Percentiles rank a stretch among this genome's conserved stretches.
These are phyloP conservation scores for Synanthedon formicaeformis DNA, from an alignment of 2,888 invertebrate species.

Conservation along the genomic window DNA sequence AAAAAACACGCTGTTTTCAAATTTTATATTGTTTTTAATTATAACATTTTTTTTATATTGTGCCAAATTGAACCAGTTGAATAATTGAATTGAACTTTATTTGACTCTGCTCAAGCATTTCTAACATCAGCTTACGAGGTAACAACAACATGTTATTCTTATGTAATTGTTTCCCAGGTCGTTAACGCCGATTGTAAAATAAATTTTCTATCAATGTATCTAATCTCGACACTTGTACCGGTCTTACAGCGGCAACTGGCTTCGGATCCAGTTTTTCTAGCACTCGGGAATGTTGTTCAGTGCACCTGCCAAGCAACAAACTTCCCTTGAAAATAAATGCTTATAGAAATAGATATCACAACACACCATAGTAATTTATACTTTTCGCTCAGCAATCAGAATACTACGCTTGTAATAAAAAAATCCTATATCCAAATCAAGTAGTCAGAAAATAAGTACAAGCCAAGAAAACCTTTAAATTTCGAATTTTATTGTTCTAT, in stretches of 20 bases:
- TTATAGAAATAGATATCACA: constrained; percentile 5
- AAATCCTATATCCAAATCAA: too few relatives aligned
- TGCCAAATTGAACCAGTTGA: too few relatives aligned
- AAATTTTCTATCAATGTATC: constrained; percentile 39
- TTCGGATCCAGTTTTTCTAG: constrained; percentile 61
- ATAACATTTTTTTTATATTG: too few relatives aligned
- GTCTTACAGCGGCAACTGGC: constrained; percentile 15
- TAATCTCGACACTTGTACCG: constrained; percentile 33
- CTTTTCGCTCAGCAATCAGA: not conserved
- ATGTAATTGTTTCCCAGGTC: constrained; percentile 26
- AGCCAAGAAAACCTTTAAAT: too few relatives aligned
- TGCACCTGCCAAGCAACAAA: constrained; percentile 43
- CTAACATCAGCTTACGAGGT: not conserved
- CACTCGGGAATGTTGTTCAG: constrained; percentile 54
- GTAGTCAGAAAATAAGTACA: too few relatives aligned
- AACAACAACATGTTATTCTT: constrained; percentile 3
- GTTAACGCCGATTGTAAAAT: constrained; percentile 28
- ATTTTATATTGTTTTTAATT: too few relatives aligned
- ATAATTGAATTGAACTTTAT: too few relatives aligned
- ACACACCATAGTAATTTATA: not conserved
- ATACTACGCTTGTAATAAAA: too few relatives aligned
- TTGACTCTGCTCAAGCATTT: too few relatives aligned
- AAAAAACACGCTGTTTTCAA: too few relatives aligned
- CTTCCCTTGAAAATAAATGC: constrained; percentile 26
- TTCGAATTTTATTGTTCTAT: too few relatives aligned